A percentile compares a stretch with the other conserved stretches of the same genome.
phyloP scores from a whole-genome alignment of 2,888 invertebrate species.

The Napeogenes sylphis region DNA sequence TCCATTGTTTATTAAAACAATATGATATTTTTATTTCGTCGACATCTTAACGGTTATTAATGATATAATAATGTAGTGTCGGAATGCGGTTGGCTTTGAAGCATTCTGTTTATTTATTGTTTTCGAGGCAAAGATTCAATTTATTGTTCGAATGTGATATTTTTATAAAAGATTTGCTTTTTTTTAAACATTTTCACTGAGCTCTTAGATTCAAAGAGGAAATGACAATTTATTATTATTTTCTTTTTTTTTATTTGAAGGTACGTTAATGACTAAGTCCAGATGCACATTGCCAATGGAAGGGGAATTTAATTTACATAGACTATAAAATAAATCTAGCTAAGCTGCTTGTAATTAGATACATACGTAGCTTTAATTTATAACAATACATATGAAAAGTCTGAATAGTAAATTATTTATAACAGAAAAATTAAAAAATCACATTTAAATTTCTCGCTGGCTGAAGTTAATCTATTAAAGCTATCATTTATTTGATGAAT shows the following conservation, averaged over 20 bases:
- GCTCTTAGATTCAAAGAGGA: no score
- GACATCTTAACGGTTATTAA: constrained; percentile 70
- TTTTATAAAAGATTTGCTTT: constrained; percentile 3
- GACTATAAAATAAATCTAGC: constrained; percentile 3
- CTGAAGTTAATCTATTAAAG: neutral
- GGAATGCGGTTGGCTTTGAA: constrained; percentile 28
- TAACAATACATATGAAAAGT: neutral
- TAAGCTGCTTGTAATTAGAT: constrained; percentile 2
- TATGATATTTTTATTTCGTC: constrained; percentile 65
- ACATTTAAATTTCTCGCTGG: neutral
- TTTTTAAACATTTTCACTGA: neutral
- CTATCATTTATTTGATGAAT: constrained; percentile 1
- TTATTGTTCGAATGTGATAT: neutral
- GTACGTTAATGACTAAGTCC: no score
- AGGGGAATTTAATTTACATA: neutral
- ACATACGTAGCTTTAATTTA: neutral
- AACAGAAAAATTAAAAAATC: neutral
- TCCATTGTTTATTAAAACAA: constrained; percentile 75
- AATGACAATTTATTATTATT: no score
- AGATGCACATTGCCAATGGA: neutral
- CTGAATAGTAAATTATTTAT: neutral
- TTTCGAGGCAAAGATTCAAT: constrained; percentile 11
- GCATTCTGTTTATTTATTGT: constrained; percentile 36
- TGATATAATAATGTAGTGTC: constrained; percentile 45
- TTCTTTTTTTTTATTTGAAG: no score